These are phyloP conservation scores for Pammene fasciana DNA, from an alignment of 2,888 invertebrate species.

Conservation along the genomic window DNA sequence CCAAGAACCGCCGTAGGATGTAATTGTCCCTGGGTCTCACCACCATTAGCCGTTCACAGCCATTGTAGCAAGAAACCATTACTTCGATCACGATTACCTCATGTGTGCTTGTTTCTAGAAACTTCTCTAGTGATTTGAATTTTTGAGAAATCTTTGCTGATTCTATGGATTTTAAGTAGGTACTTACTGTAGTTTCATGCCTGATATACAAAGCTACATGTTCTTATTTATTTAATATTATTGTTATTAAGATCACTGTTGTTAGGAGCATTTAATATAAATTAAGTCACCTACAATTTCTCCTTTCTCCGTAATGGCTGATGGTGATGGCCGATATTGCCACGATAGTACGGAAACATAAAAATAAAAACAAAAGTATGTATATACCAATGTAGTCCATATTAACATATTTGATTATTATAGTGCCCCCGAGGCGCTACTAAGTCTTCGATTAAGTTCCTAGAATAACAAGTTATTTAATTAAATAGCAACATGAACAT, in stretches of 20 bases:
- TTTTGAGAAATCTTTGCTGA: background rate
- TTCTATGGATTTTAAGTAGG: background rate
- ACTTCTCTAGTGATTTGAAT: slow-evolving; percentile 5
- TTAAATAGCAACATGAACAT: slow-evolving; percentile 59
- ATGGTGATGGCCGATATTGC: no score
- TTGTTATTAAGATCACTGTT: no score
- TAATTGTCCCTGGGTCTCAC: slow-evolving; percentile 40
- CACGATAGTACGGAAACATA: no score
- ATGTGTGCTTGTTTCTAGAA: slow-evolving; percentile 36
- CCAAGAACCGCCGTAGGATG: slow-evolving; percentile 38
- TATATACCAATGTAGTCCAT: background rate
- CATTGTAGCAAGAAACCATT: slow-evolving; percentile 37
- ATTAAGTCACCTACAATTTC: background rate
- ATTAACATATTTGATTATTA: slow-evolving; percentile 30
- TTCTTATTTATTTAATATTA: no score
- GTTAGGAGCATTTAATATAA: no score
- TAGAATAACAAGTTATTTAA: slow-evolving; percentile 48
- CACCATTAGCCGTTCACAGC: slow-evolving; percentile 31
- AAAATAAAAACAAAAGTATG: background rate
- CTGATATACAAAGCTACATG: no score
- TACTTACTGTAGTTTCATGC: no score
- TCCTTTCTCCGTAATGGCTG: background rate
- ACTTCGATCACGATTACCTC: slow-evolving; percentile 38
- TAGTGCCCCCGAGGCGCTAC: slow-evolving; percentile 44
- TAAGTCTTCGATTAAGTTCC: slow-evolving; percentile 39